A percentile compares a stretch with the other conserved stretches of the same genome.
phyloP scores from a whole-genome alignment of 2,888 invertebrate genomes.

The Andrena marginata region DNA sequence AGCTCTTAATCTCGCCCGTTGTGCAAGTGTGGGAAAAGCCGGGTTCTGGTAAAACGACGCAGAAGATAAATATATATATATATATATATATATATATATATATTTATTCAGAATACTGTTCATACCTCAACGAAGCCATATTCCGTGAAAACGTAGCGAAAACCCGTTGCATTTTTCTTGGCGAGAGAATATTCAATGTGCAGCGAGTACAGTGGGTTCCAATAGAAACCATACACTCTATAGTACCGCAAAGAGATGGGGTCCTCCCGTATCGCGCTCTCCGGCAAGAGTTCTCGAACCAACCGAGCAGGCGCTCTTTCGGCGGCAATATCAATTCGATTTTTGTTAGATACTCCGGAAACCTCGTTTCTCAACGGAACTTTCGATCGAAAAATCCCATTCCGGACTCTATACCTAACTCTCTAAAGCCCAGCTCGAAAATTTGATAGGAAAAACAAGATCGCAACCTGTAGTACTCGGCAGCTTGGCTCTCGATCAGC shows the following conservation, averaged over 20 bases:
- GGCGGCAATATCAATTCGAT: constrained; percentile 43
- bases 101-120: not conserved
- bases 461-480: constrained; percentile 73
- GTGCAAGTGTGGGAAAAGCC: constrained; percentile 17
- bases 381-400: not conserved
- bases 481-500: constrained; percentile 71
- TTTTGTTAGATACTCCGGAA: not conserved
- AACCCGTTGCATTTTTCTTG: constrained; percentile 79
- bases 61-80: not conserved
- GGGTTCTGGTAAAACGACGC: constrained; percentile 15
- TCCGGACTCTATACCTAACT: too few species aligned
- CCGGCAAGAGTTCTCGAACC: constrained; percentile 2
- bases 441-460: too few species aligned
- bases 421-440: too few species aligned
- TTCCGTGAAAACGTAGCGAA: constrained; percentile 74
- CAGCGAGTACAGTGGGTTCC: constrained; percentile 11
- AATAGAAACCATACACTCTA: constrained; percentile 41
- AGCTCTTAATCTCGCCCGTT: not conserved
- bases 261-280: not conserved
- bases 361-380: not conserved
- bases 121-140: constrained; percentile 73
- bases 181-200: constrained; percentile 11
- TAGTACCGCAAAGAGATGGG: constrained; percentile 2
- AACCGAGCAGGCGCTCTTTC: constrained; percentile 31
- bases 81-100: not conserved